phyloP scores from a whole-genome alignment of 1,140 invertebrate genomes.

The Chrysomallon squamiferum region DNA sequence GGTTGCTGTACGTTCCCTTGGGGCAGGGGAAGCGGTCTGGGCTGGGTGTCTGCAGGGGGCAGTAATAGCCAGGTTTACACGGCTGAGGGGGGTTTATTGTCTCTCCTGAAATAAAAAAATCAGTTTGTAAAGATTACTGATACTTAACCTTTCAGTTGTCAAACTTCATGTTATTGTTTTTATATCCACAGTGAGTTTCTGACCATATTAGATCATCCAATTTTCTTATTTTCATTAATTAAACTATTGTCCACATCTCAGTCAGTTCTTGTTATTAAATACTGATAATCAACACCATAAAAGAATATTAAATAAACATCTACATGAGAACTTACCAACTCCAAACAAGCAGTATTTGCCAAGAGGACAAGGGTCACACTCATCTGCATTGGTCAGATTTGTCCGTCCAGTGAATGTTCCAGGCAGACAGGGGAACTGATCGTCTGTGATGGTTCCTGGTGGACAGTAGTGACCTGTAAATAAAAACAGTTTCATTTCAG shows the following conservation, averaged over 20 bases:
- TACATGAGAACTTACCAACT: slow-evolving; percentile 22
- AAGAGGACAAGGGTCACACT: slow-evolving; percentile 53
- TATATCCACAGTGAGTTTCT: too few relatives aligned
- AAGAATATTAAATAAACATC: too few relatives aligned
- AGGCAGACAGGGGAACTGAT: slow-evolving; percentile 56
- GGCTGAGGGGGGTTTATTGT: slow-evolving; percentile 40
- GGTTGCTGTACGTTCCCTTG: slow-evolving; percentile 49
- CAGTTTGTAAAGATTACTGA: too few relatives aligned
- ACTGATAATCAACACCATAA: too few relatives aligned
- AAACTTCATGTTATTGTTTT: too few relatives aligned
- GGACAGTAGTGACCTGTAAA: slow-evolving; percentile 57
- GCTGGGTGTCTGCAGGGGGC: slow-evolving; percentile 49
- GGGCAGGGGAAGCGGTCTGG: slow-evolving; percentile 53
- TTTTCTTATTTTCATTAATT: too few relatives aligned
- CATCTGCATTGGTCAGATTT: slow-evolving; percentile 48
- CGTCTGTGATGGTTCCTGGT: slow-evolving; percentile 42
- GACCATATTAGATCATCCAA: too few relatives aligned
- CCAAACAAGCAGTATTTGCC: slow-evolving; percentile 50
- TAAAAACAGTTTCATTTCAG: slow-evolving; percentile 2
- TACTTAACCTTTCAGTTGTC: too few relatives aligned
- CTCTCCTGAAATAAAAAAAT: slow-evolving; percentile 24
- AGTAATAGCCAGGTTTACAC: slow-evolving; percentile 54
- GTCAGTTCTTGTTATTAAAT: too few relatives aligned
- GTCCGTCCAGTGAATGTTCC: slow-evolving; percentile 50
- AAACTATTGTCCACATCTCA: too few relatives aligned